Base-by-base conservation (phyloP, 1,140 invertebrate species). In the Aphelenchoides fujianensis region DNA sequence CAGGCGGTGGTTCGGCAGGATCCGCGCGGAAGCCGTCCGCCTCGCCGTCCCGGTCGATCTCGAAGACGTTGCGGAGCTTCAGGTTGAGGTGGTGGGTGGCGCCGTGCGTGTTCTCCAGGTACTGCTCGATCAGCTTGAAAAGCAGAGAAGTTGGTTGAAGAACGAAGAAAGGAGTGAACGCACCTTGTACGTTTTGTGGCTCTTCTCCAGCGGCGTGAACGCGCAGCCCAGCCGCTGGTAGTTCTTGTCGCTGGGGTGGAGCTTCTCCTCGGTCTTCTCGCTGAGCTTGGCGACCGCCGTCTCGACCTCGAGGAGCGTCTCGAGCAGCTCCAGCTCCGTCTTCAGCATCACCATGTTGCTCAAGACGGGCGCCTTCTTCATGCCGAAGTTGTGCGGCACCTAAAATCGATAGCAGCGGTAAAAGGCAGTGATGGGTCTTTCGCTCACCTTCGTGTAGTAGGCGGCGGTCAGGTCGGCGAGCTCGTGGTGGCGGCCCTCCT, bases 41-140 rank as follows among this genome's bases (percentile, higher is more conserved):
- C 86, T 95, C 93, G 0, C 91, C 92, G 66, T 90, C 86, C 55
- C 93, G 88, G 7, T 89, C 88, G 9, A 94, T 88, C 82, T 76
- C 69, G 34, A 77, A 62, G 19, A 76, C 69, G 63, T 59, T 59
- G 5, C 7, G 55, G 27, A 59, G 19, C 55, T 59, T 59, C 55
- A 59, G 5, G 23, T 59, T 5, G 5, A 7, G 19, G 55, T 19
- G 5, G 23, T 59, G 55, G 7, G 55, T 59, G 12, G 12, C 34
- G 5, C 55, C 55, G 12, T 59, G 55, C 55, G 55, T 7, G 23
- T 59, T 59, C 23, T 5, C 23, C 5, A 59, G 19, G 23, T 59
- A 59, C 7, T 5, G 5, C 34, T 59, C 19, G 5, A 59, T 23
- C 55, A 59, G 23, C 19, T 48, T 16, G 23, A 48, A 48, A 48